A percentile compares a stretch with the other conserved stretches of the same genome.
Conservation (phyloP, 2,113 vertebrate species). For the Ploceus nigricollis region DNA sequence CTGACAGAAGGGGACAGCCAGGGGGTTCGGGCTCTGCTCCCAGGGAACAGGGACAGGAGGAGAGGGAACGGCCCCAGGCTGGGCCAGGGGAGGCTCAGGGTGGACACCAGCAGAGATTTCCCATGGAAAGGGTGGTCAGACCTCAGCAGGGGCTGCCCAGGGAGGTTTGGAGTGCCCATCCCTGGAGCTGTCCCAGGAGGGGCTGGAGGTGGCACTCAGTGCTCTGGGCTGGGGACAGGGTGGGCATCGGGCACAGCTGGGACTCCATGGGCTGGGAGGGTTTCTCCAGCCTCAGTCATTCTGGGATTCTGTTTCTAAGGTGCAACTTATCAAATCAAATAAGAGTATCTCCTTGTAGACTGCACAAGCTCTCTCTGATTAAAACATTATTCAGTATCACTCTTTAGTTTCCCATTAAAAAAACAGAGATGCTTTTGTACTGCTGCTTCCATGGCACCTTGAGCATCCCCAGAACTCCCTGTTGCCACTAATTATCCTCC, state of each 20-base stretch:
- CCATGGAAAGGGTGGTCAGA: not conserved
- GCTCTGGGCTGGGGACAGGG: not conserved
- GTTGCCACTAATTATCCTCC: accelerated
- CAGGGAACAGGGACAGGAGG: not conserved
- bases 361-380: not conserved
- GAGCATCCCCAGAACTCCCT: not conserved
- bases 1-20: not conserved
- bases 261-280: not conserved
- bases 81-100: not conserved
- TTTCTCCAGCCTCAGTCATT: accelerated
- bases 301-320: not conserved
- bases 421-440: not conserved
- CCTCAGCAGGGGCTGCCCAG: not conserved
- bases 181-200: not conserved
- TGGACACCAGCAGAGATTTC: not conserved
- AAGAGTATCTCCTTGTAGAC: not conserved
- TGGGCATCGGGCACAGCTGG: not conserved
- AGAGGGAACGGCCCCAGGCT: not conserved
- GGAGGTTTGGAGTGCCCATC: not conserved
- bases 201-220: not conserved
- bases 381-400: not conserved
- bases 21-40: not conserved
- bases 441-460: not conserved
- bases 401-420: not conserved
- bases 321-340: not conserved